These are phyloP conservation scores for Dermatophagoides farinae DNA, from an alignment of 1,140 invertebrate species.

Conservation along the genomic window DNA sequence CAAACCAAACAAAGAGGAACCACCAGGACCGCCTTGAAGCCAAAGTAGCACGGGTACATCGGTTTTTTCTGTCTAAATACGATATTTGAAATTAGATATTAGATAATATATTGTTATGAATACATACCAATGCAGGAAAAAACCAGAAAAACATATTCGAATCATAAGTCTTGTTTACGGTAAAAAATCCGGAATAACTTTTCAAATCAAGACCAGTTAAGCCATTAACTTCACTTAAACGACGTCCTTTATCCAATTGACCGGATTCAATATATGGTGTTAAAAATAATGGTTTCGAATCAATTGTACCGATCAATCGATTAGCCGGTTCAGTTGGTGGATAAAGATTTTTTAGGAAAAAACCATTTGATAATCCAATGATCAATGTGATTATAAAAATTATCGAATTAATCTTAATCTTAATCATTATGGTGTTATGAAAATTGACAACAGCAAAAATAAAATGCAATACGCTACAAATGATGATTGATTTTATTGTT, in stretches of 20 bases:
- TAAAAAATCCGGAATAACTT: conserved; percentile 19
- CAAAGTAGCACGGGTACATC: conserved; percentile 49
- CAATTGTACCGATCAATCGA: neutral
- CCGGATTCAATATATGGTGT: conserved; percentile 12
- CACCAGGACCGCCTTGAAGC: conserved; percentile 64
- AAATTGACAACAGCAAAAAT: no score
- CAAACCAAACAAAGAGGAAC: conserved; percentile 52
- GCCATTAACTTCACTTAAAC: neutral
- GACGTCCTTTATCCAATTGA: neutral
- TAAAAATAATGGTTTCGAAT: conserved; percentile 1
- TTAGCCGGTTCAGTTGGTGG: neutral
- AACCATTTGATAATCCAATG: neutral
- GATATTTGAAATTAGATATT: neutral
- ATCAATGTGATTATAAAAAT: neutral
- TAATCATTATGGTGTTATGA: no score
- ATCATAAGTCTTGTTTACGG: conserved; percentile 16
- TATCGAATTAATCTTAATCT: no score
- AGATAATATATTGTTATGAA: neutral
- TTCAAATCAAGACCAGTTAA: conserved; percentile 6
- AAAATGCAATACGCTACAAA: no score
- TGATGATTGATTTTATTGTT: no score
- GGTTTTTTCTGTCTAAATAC: neutral
- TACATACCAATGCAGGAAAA: conserved; percentile 17
- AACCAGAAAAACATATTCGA: conserved; percentile 21
- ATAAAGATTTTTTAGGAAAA: neutral